phyloP scores from a whole-genome alignment of 2,113 vertebrate species.

The Nanger granti region DNA sequence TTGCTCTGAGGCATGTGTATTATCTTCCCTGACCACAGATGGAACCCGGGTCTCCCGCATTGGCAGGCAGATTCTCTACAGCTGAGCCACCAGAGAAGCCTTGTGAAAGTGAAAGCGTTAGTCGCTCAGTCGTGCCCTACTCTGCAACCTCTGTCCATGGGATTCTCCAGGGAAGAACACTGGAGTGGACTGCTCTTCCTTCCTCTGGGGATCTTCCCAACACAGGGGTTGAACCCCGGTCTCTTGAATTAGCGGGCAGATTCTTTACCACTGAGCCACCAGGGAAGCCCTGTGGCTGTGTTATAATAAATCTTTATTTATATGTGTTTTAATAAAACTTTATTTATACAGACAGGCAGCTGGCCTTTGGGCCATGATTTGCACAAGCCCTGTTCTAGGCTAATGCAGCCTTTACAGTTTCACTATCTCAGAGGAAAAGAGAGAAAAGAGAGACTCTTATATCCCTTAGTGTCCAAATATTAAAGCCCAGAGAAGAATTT shows the following conservation, averaged over 20 bases:
- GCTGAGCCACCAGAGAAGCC: background rate
- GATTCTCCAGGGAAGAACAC: background rate
- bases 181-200: background rate
- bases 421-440: background rate
- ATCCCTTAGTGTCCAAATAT: background rate
- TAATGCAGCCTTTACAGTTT: background rate
- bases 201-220: background rate
- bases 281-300: background rate
- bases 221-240: background rate
- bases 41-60: background rate
- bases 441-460: background rate
- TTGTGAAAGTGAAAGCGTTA: background rate
- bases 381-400: background rate
- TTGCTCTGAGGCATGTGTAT: background rate
- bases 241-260: background rate
- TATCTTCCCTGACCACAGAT: background rate
- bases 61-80: background rate
- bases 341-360: background rate
- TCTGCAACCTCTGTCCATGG: background rate
- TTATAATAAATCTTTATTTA: background rate
- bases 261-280: background rate
- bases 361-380: background rate
- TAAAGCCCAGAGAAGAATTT: background rate
- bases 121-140: background rate
- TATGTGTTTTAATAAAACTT: background rate